Evolutionary conservation across 1,140 invertebrate species (phyloP), one percentile per base, ranked within the genome.

Genomic region (Dryas iulia): DNA sequence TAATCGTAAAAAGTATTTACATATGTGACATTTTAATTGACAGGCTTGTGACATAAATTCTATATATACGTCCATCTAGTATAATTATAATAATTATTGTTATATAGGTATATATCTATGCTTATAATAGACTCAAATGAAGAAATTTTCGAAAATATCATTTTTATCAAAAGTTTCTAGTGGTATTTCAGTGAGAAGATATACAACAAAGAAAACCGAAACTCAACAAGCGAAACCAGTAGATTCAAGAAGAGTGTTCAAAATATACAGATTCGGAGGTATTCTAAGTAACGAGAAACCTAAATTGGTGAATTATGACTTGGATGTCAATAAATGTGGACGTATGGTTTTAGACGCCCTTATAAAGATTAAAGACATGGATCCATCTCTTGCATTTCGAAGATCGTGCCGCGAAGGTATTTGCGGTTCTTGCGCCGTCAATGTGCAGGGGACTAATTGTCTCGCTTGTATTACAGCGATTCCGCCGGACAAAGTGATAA

Each of bases 371-470:
- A 98, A 98, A 90, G 96, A 96, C 79, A 94, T 96, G 35, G 97
- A 98, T 83, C 95, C 97, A 0, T 96, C 96, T 0, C 87, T 98
- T 35, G 95, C 96, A 8, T 98, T 97, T 82, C 91, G 97, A 63
- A 92, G 95, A 76, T 98, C 97, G 0, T 98, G 97, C 76, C 93
- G 97, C 18, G 97, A 98, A 92, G 96, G 97, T 39, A 98, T 98
- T 80, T 98, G 97, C 83, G 97, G 97, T 2, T 97, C 96, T 12
- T 98, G 97, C 89, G 94, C 96, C 0, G 96, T 98, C 95, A 98
- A 98, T 82, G 96, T 98, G 78, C 95, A 96, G 82, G 97, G 97
- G 21, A 87, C 93, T 0, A 98, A 98, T 84, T 97, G 95, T 31
- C 92, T 98, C 35, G 97, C 97, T 58, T 98, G 97, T 82, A 95